Conservation (phyloP, 2,797 vertebrate species). For the Diceros bicornis region DNA sequence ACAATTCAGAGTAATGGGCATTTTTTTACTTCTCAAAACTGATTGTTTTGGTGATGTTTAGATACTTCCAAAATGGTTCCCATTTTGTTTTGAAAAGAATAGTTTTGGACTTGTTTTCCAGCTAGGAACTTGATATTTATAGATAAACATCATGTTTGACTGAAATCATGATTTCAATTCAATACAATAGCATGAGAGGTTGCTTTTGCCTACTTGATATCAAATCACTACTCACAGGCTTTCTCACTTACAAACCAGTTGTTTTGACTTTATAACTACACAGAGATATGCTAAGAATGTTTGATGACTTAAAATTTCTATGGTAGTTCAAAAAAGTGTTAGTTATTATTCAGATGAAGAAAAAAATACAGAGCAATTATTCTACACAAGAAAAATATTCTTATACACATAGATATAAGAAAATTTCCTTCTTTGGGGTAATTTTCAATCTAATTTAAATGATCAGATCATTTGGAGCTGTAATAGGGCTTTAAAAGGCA, state of each 20-base stretch:
- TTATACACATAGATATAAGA: not conserved
- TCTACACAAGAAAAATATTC: not conserved
- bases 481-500: not conserved
- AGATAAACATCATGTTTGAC: not conserved
- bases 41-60: not conserved
- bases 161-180: conserved; percentile 41
- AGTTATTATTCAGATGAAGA: not conserved
- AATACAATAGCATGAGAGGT: not conserved
- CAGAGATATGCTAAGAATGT: not conserved
- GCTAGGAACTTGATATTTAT: not conserved
- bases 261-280: conserved; percentile 21
- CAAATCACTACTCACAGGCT: not conserved
- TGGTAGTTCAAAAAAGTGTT: not conserved
- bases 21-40: not conserved
- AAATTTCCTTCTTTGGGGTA: not conserved
- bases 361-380: not conserved
- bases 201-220: not conserved
- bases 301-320: not conserved
- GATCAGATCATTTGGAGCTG: not conserved
- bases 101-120: not conserved
- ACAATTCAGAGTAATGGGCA: not conserved
- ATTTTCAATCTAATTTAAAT: conserved; percentile 46
- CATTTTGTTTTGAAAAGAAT: not conserved
- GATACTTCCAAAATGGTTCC: not conserved
- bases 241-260: conserved; percentile 20